A percentile compares a stretch with the other conserved stretches of the same genome.
These are phyloP conservation scores for Tipula helvola DNA, from an alignment of 2,888 invertebrate species.

Conservation along the genomic window DNA sequence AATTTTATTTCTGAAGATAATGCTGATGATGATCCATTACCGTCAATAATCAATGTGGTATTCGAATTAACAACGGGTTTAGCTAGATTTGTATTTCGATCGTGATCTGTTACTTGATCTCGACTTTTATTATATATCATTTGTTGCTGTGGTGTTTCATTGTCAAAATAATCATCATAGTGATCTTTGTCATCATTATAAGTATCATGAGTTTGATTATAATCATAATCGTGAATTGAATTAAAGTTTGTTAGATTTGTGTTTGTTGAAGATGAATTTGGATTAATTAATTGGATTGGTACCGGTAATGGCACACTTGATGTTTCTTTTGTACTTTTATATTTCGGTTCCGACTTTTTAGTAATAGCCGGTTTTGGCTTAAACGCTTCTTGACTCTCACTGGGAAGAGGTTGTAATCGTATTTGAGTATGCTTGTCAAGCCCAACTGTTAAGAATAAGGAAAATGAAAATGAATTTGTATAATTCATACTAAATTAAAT, in stretches of 20 bases:
- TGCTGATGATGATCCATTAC: neutral
- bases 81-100: neutral
- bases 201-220: neutral
- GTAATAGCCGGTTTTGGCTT: neutral
- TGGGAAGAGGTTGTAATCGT: neutral
- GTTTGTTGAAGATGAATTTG: neutral
- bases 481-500: slow-evolving; percentile 27
- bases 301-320: neutral
- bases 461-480: neutral
- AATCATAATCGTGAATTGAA: too few species aligned
- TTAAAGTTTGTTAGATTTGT: neutral
- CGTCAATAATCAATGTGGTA: neutral
- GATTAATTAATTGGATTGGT: neutral
- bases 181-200: neutral
- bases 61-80: neutral
- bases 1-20: neutral
- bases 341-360: neutral
- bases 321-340: neutral
- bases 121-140: neutral
- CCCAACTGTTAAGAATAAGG: neutral
- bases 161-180: neutral
- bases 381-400: neutral
- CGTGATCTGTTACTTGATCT: neutral
- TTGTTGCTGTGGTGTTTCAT: neutral
- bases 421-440: neutral